Evolutionary conservation across 2,888 invertebrate genomes (phyloP).

Genomic region (Plagiodera versicolora): DNA sequence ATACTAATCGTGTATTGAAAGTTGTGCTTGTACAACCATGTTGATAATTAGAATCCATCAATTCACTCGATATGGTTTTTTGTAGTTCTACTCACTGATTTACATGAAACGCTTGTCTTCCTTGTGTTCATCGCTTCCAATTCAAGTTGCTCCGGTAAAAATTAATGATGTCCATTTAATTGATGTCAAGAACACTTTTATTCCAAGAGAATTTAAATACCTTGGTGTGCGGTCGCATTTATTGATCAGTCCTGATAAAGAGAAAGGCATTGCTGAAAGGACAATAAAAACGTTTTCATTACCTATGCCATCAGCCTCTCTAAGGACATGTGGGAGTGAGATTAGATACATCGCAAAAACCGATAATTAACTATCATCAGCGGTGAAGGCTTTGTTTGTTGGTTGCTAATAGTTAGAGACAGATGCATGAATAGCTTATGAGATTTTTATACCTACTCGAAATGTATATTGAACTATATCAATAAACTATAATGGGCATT

Average conservation of each 20-base stretch:
- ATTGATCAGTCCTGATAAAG: slow-evolving; percentile 20
- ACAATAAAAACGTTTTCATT: slow-evolving; percentile 13
- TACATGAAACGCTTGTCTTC: slow-evolving; percentile 19
- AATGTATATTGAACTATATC: too few species aligned
- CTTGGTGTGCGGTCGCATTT: slow-evolving; percentile 36
- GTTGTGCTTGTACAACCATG: too few species aligned
- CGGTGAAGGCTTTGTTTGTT: neutral
- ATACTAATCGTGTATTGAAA: too few species aligned
- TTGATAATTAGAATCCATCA: too few species aligned
- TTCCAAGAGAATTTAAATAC: slow-evolving; percentile 36
- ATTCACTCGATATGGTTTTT: slow-evolving; percentile 1
- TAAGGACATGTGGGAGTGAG: slow-evolving; percentile 7
- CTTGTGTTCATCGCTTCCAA: slow-evolving; percentile 21
- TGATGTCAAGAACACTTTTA: slow-evolving; percentile 39
- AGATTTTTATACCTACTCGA: too few species aligned
- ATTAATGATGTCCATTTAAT: slow-evolving; percentile 45
- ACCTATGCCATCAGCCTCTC: slow-evolving; percentile 1
- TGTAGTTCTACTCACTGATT: slow-evolving; percentile 9
- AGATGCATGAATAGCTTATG: too few species aligned
- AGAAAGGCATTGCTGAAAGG: slow-evolving; percentile 11
- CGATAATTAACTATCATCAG: neutral
- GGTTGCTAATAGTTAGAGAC: too few species aligned
- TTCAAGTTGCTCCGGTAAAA: slow-evolving; percentile 32
- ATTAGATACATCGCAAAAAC: neutral
- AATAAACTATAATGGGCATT: too few species aligned